Evolutionary conservation across 64 coral and sea anemone species (phyloP), one percentile per base, ranked within the genome.

Genomic region (Montipora foliosa): DNA sequence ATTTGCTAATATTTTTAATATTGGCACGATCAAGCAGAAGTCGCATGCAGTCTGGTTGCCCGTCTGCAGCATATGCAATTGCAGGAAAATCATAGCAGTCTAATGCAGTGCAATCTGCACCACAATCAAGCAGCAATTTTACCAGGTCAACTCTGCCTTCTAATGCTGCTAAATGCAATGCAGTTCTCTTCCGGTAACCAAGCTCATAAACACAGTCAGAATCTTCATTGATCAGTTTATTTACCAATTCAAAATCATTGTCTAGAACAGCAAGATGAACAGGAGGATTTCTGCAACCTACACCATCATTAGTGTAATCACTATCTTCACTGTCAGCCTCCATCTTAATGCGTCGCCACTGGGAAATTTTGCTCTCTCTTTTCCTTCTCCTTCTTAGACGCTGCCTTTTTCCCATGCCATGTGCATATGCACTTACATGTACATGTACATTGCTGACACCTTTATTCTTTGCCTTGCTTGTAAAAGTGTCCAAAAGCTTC

Each of bases 61-160:
- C 96, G 86, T 92, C 69, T 14, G 84, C 68, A 64, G 96, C 96
- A 98, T 98, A 98, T 48, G 77, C 93, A 73, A 92, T 77, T 5
- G 96, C 75, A 14, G 89, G 80, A 76, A 98, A 76, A 70, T 89
- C 49, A n/a, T 81, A 82, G 71, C 86, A 91, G 59, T 98, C 94
- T 44, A 88, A 67, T 57, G 80, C 47, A 62, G 77, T 88, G 48
- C 52, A 80, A 74, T 95, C 81, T 47, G 93, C 76, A 71, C 89
- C 93, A 84, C 47, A 57, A 67, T 94, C 69, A 50, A 98, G 78
- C 48, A 98, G 84, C 20, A 98, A 11, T 57, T 96, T 81, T n/a
- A 98, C 84, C 77, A 98, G 69, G 25, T 94, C 69, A n/a, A 85
- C 78, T 62, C 81, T 91, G 75, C 87, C 97, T 55, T 79, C 79